Evolutionary conservation across 2,113 vertebrate species (phyloP).

Genomic region (Gymnogyps californianus): DNA sequence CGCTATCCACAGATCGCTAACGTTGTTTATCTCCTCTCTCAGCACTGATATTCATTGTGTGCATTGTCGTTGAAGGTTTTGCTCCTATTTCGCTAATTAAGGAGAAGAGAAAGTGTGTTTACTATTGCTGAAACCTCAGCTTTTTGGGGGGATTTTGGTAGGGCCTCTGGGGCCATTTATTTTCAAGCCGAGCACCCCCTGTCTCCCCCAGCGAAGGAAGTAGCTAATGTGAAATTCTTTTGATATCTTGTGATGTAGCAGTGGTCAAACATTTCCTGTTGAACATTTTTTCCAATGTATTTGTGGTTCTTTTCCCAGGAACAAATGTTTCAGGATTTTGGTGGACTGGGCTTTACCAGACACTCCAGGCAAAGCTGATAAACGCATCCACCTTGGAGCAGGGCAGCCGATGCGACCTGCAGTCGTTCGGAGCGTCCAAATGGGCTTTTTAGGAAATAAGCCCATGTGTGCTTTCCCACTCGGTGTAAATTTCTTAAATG

Average conservation of each 20-base stretch:
- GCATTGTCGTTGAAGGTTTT: not conserved
- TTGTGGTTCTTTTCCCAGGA: slow-evolving; percentile 63
- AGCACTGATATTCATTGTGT: not conserved
- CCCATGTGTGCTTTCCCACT: not conserved
- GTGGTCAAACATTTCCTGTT: slow-evolving; percentile 75
- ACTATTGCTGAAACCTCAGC: not conserved
- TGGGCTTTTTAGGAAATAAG: slow-evolving; percentile 40
- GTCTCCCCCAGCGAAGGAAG: slow-evolving; percentile 45
- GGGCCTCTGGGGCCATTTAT: not conserved
- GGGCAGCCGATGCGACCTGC: not conserved
- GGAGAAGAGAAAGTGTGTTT: not conserved
- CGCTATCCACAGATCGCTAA: slow-evolving; percentile 41
- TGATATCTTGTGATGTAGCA: slow-evolving; percentile 74
- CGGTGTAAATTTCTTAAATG: slow-evolving; percentile 47
- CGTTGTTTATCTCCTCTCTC: slow-evolving; percentile 68
- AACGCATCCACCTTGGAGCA: not conserved
- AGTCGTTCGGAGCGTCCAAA: slow-evolving; percentile 3
- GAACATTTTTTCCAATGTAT: slow-evolving; percentile 51
- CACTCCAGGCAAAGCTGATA: slow-evolving; percentile 16
- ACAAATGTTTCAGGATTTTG: slow-evolving; percentile 47
- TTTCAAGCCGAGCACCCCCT: not conserved
- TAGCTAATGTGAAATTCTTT: slow-evolving; percentile 71
- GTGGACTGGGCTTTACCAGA: slow-evolving; percentile 21
- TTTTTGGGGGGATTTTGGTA: not conserved
- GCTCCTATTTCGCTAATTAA: not conserved